Base-by-base conservation (phyloP, 2,797 vertebrate species). In the Gallirallus australis region DNA sequence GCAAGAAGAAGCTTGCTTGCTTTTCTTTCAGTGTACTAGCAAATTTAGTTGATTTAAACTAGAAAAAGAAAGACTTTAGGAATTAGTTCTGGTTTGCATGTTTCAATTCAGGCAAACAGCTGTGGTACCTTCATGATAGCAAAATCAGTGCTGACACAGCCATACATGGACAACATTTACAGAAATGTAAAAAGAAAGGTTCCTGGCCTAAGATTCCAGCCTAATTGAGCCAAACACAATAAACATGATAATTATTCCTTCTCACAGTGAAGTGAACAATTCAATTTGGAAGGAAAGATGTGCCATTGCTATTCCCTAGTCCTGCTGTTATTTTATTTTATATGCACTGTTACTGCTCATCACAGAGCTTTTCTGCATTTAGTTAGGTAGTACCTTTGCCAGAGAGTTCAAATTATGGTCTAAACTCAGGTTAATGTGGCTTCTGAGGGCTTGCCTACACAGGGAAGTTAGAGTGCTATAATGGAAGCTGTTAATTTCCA, bases 311-410 rank as follows among this genome's bases (percentile, higher is more conserved):
- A 73, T 93, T 94, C 95, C 93, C 92, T 80, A 89, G 88, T 82
- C 94, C 90, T 89, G 75, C 83, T 94, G 95, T 96, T 96, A 96
- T 93, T 95, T 96, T 96, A 94, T 94, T 95, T 97, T 95, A 95
- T 90, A 96, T 56, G 81, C 78, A 66, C 60, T 94, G 33, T 94
- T 96, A 90, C 94, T 85, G 91, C 88, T 89, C 60, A 25, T 95
- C 88, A 52, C 71, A 87, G 95, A 87, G 78, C 93, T 92, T 90
- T 96, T 93, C 89, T 70, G 68, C 60, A 30, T 92, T 94, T 91
- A 85, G 83, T 89, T 60, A 80, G 57, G 37, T 61, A 89, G 33
- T 94, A 90, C 90, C 81, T 94, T 92, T 95, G 96, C 96, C 95
- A 96, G 95, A 86, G 88, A 93, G 88, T 86, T 93, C 93, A 95